Base-by-base conservation (phyloP, 2,113 vertebrate species). In the Gavialis gangeticus region DNA sequence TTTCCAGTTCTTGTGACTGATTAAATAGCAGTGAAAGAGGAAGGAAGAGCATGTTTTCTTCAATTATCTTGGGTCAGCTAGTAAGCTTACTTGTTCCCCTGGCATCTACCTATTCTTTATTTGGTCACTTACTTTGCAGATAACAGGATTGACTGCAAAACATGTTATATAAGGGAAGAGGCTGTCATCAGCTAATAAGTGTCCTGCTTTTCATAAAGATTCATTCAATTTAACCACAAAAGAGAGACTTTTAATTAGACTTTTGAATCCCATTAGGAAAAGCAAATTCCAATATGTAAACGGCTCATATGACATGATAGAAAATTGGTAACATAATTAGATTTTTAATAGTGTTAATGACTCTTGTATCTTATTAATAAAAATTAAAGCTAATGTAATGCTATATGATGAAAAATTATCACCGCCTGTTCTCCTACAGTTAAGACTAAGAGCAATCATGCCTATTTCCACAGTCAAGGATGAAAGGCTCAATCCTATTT, bases 301-400 rank as follows among this genome's bases (percentile, higher is more conserved):
- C 94, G 97, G 92, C 95, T 98, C 95, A 94, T 97, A 97, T 97
- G 94, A 97, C 96, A 95, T 96, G 95, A 97, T 96, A 94, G 95
- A 98, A 98, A 98, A 97, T 97, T 98, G 96, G 95, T 97, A 95
- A 97, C 95, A 95, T 98, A 98, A 98, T 98, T 98, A 96, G 95
- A 97, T 97, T 98, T 98, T 97, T 98, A 97, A 97, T 98, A 97
- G 96, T 95, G 94, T 98, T 98, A 98, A 98, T 98, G 95, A 97
- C 90, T 97, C 92, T 98, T 93, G 96, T 98, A 98, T 97, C 96
- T 98, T 98, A 98, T 97, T 97, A 97, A 97, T 98, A 97, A 97
- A 92, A 98, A 98, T 97, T 96, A 98, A 97, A 97, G 92, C 90
- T 97, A 98, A 97, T 91, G 59, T 84, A 96, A 96, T 91, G 91